Evolutionary conservation across 2,113 vertebrate species (phyloP), one percentile per base, ranked within the genome.

Genomic region (Saguinus midas): DNA sequence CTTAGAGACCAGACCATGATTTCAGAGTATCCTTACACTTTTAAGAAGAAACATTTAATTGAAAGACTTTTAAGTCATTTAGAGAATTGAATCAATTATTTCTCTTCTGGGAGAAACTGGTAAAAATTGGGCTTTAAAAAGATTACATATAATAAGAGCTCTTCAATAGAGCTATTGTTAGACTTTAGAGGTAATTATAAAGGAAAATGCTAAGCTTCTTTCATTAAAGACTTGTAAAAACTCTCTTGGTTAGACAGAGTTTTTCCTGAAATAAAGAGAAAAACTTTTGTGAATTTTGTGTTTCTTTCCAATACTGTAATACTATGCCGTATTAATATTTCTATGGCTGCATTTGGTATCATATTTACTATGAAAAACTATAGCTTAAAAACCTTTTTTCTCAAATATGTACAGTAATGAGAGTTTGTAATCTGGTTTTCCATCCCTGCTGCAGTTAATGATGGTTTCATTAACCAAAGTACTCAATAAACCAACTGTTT

Each of bases 401-500:
- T 94, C 80, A 94, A 80, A 70, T 58, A 58, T 40, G 50, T 50
- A 50, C 11, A 83, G 61, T 25, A 79, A 52, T 79, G 70, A 45
- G 25, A 61, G 23, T 88, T 52, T 80, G 17, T 89, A 91, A 78
- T 88, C 66, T 84, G 35, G 75, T 48, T 84, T 8, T 58, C 55
- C 52, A 66, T 92, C 58, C 10, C 37, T 50, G 32, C 35, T 64
- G 57, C 27, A 66, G 55, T 81, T 97, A 95, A 89, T 14, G 72
- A 64, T 66, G 37, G 37, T 14, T 94, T 35, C 82, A 35, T 48
- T 96, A 84, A 83, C 70, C 0, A 3, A 97, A 96, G 45, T 92
- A 13, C 18, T 90, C 37, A 35, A 52, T 82, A 91, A 95, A 97
- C n/a, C 50, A 96, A 92, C 32, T 90, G 21, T 43, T 95, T 96